Conservation (phyloP, 2,113 vertebrate species). For the Hyaena hyaena region DNA sequence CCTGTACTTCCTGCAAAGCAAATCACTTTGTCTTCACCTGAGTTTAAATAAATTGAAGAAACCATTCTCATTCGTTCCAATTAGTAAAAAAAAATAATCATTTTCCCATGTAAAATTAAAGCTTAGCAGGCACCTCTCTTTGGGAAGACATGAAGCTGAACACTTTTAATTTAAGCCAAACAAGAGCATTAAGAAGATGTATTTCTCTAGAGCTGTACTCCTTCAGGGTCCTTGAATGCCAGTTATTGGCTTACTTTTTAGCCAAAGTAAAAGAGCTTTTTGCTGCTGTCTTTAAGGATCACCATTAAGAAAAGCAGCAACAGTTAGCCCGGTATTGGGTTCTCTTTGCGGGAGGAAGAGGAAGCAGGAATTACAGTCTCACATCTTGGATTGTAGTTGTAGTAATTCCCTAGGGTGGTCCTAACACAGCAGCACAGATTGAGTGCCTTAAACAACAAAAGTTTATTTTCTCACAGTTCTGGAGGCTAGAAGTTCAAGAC, state of each 20-base stretch:
- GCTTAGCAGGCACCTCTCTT: conserved; percentile 37
- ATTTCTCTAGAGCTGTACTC: conserved; percentile 20
- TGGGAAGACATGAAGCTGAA: conserved; percentile 60
- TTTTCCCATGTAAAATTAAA: conserved; percentile 60
- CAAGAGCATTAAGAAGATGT: conserved; percentile 56
- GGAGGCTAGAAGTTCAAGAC: not conserved
- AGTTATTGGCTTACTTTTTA: conserved; percentile 47
- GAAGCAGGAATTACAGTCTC: not conserved
- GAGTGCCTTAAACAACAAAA: not conserved
- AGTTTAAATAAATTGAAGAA: conserved; percentile 44
- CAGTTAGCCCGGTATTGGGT: not conserved
- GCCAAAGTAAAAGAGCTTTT: conserved; percentile 43
- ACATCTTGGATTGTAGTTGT: fast-evolving
- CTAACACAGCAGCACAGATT: not conserved
- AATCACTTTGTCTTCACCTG: conserved; percentile 17
- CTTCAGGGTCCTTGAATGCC: conserved; percentile 6
- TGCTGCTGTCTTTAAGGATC: conserved; percentile 11
- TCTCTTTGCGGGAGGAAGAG: not conserved
- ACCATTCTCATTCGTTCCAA: conserved; percentile 62
- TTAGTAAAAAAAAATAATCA: conserved; percentile 53
- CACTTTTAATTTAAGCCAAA: conserved; percentile 62
- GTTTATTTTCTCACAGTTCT: not conserved
- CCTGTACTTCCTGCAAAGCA: not conserved
- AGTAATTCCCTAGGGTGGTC: not conserved
- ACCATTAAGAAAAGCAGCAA: not conserved